These are phyloP conservation scores for Maconellicoccus hirsutus DNA, from an alignment of 1,140 invertebrate genomes.

Conservation along the genomic window DNA sequence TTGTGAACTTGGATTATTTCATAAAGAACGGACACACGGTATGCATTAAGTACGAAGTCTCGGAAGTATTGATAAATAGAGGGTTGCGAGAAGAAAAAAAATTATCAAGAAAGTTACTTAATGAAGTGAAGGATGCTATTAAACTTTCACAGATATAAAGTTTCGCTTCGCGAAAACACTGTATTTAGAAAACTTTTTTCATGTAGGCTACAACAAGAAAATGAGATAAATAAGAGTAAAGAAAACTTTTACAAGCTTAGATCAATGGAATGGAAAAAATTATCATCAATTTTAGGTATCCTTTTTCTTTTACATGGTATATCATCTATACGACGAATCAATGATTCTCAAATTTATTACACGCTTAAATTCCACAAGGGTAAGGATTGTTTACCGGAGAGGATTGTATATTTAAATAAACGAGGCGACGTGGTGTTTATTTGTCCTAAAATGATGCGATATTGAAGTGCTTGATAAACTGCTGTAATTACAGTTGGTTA, in stretches of 20 bases:
- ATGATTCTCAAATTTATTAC: slow-evolving; percentile 9
- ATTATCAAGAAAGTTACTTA: slow-evolving; percentile 13
- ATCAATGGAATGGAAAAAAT: slow-evolving; percentile 21
- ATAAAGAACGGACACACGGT: too few species aligned
- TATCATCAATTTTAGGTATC: slow-evolving; percentile 18
- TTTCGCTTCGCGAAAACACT: not conserved
- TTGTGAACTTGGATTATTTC: too few species aligned
- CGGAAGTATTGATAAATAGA: not conserved
- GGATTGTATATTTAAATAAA: too few species aligned
- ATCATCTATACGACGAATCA: not conserved
- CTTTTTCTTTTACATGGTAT: not conserved
- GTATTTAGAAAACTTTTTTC: not conserved
- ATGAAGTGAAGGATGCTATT: slow-evolving; percentile 20
- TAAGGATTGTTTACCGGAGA: too few species aligned
- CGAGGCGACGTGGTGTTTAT: too few species aligned
- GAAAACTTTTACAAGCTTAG: slow-evolving; percentile 13
- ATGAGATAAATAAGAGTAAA: slow-evolving; percentile 11
- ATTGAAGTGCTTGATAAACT: too few species aligned
- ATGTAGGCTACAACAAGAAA: not conserved
- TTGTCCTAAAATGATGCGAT: too few species aligned
- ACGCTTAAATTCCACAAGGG: too few species aligned
- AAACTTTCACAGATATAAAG: slow-evolving; percentile 18
- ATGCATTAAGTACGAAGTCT: too few species aligned
- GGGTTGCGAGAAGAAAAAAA: not conserved
- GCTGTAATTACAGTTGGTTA: too few species aligned